Base-by-base conservation (phyloP, 2,888 invertebrate species). In the Pinctada fucata region DNA sequence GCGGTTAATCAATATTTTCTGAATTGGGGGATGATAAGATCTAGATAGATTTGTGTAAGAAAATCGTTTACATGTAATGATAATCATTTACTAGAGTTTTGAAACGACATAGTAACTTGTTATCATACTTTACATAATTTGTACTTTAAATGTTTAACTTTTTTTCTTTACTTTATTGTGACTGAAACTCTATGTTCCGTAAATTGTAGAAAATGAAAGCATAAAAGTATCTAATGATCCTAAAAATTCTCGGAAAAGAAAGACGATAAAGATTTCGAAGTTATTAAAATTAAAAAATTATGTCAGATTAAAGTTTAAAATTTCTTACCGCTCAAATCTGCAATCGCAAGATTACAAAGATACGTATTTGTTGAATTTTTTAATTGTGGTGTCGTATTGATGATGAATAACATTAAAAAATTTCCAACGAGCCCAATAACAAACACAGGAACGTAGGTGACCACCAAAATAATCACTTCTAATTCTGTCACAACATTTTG, bases 311-410 rank as follows among this genome's bases (percentile, higher is more conserved):
- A 58, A n/a, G 31, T n/a, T 16, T 48, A 66, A 47, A 49, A 50
- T 52, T 2, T 45, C 77, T 72, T 75, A 79, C 79, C 79, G 47
- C 70, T 65, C 2, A 79, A 66, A 75, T 88, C 88, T 1, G 88
- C 84, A 8, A 85, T 67, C 0, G 86, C 86, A 80, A 88, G 77
- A 63, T 87, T 88, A 76, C 84, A 84, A 63, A 88, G 76, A 45
- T 85, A 82, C 45, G 85, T 76, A 63, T 88, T 87, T 0, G 88
- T 88, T 6, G 86, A 76, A 73, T 84, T 87, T 58, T 86, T 76
- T 6, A 87, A 76, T 47, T 80, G 81, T 66, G 82, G 78, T 2
- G 80, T 77, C 1, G 82, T 77, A 8, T 80, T 63, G 6, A 88
- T 84, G n/a, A 86, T 80, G 4, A 85, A 64, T 2, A 84, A 70